Evolutionary conservation across 2,113 vertebrate species (phyloP).

Genomic region (Chrysemys picta): DNA sequence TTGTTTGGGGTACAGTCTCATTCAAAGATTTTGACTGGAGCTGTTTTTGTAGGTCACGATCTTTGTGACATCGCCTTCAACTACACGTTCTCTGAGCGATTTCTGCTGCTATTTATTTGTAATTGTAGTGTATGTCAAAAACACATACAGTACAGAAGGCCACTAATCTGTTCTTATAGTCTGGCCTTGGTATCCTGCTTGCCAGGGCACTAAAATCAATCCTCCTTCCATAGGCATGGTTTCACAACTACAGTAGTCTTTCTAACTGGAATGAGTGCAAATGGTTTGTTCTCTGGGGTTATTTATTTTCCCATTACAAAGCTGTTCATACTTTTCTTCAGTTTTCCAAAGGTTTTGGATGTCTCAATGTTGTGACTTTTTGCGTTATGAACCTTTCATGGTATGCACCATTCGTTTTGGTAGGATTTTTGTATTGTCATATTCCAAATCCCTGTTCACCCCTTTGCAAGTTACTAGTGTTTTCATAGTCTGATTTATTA

Average conservation of each 20-base stretch:
- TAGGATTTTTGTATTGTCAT: neutral
- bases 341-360: neutral
- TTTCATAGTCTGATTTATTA: conserved; percentile 22
- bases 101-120: neutral
- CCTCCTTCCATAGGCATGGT: neutral
- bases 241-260: neutral
- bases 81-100: neutral
- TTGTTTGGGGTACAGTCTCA: neutral
- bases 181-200: neutral
- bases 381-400: neutral
- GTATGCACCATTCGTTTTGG: accelerated
- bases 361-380: neutral
- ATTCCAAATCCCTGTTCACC: neutral
- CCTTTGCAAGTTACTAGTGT: conserved; percentile 1
- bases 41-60: neutral
- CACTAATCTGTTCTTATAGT: neutral
- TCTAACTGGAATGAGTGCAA: neutral
- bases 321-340: neutral
- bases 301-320: neutral
- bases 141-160: neutral
- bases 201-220: neutral
- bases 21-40: neutral
- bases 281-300: neutral
- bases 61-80: neutral
- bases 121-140: neutral